Percentiles rank a stretch among this genome's conserved stretches.
Conservation (phyloP, 2,797 vertebrate genomes). For the Siniperca obscura region DNA sequence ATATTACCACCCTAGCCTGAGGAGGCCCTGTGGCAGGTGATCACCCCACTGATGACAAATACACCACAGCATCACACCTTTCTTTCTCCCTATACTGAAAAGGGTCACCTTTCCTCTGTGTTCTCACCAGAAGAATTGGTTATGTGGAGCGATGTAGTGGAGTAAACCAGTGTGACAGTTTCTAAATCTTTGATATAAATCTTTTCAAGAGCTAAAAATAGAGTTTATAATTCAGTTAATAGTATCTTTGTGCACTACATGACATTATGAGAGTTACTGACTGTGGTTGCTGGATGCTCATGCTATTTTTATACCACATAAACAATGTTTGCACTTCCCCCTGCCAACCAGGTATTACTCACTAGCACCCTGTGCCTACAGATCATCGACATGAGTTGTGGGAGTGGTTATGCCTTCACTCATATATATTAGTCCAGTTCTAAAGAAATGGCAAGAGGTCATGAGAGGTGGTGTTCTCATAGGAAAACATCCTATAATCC, state of each 20-base stretch:
- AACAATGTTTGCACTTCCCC: slow-evolving; percentile 23
- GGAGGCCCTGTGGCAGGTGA: slow-evolving; percentile 85
- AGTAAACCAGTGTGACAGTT: neutral
- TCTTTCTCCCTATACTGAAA: neutral
- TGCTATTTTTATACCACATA: slow-evolving; percentile 49
- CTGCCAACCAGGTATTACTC: slow-evolving; percentile 38
- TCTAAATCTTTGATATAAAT: slow-evolving; percentile 21
- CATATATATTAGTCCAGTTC: slow-evolving; percentile 63
- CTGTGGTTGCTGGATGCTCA: slow-evolving; percentile 22
- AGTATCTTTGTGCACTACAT: slow-evolving; percentile 11
- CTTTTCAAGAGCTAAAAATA: slow-evolving; percentile 9
- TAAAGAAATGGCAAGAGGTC: slow-evolving; percentile 68
- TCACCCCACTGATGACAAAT: slow-evolving; percentile 48
- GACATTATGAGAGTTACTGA: slow-evolving; percentile 16
- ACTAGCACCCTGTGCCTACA: slow-evolving; percentile 30
- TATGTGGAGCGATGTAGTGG: neutral
- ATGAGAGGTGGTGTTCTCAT: slow-evolving; percentile 54
- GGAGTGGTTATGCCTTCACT: slow-evolving; percentile 59
- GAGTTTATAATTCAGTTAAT: slow-evolving; percentile 28
- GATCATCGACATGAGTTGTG: slow-evolving; percentile 54
- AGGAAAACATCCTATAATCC: slow-evolving; percentile 76
- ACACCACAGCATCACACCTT: slow-evolving; percentile 18
- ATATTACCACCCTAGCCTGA: slow-evolving; percentile 83
- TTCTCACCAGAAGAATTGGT: slow-evolving; percentile 15
- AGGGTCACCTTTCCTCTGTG: slow-evolving; percentile 1